Conservation (phyloP, 2,888 invertebrate genomes). For the Mylabris sibirica region DNA sequence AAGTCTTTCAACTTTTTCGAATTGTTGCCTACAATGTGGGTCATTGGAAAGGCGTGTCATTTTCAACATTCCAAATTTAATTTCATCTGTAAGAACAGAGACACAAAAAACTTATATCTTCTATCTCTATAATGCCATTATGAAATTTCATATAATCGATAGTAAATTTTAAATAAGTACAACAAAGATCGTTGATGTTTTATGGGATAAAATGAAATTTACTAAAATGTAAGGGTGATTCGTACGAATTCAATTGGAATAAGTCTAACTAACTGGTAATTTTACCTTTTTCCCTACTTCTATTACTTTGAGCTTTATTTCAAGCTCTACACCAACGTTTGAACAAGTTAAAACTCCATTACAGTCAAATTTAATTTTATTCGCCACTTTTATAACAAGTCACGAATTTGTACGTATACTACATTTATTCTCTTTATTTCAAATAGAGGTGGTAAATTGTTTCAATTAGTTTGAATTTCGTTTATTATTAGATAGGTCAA, state of each 20-base stretch:
- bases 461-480: no score
- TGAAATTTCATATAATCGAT: background rate
- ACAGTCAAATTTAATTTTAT: conserved; percentile 47
- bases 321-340: conserved; percentile 27
- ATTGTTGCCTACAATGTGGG: background rate
- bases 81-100: background rate
- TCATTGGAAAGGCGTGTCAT: conserved; percentile 11
- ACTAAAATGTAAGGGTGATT: background rate
- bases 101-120: background rate
- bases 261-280: background rate
- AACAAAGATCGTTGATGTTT: background rate
- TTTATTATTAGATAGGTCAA: background rate
- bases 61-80: conserved; percentile 6
- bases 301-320: conserved; percentile 29
- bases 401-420: conserved; percentile 40
- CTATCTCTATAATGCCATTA: background rate
- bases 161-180: background rate
- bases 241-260: background rate
- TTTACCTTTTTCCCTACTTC: background rate
- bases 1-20: background rate
- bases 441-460: conserved; percentile 33
- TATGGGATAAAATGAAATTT: background rate
- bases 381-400: conserved; percentile 37
- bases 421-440: conserved; percentile 44
- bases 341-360: conserved; percentile 46